A percentile compares a stretch with the other conserved stretches of the same genome.
Conservation (phyloP, 2,113 vertebrate species). For the Chionodraco myersi region DNA sequence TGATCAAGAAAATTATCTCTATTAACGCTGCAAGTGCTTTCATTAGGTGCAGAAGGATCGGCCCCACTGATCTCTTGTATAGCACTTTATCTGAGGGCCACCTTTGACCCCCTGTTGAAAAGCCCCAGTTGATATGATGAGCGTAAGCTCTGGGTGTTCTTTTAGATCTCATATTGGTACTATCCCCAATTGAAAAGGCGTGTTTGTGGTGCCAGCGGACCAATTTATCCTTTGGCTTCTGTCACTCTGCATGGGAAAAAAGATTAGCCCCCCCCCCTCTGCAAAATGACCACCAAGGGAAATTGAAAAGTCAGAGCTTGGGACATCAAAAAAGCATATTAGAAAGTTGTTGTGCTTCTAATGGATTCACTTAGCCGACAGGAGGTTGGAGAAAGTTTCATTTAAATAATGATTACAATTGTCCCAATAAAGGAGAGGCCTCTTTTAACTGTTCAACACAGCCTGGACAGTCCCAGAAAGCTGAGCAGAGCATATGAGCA, state of each 20-base stretch:
- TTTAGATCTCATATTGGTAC: slow-evolving; percentile 92
- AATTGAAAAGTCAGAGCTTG: slow-evolving; percentile 54
- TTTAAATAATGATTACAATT: background rate
- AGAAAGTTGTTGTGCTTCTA: slow-evolving; percentile 22
- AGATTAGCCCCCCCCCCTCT: slow-evolving; percentile 88
- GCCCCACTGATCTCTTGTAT: slow-evolving; percentile 96
- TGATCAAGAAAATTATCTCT: slow-evolving; percentile 76
- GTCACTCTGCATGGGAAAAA: slow-evolving; percentile 94
- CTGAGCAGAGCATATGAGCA: slow-evolving; percentile 69
- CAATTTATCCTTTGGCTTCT: slow-evolving; percentile 92
- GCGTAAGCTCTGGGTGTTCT: slow-evolving; percentile 93
- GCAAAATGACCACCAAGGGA: slow-evolving; percentile 89
- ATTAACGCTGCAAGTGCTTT: slow-evolving; percentile 70
- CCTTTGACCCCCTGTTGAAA: slow-evolving; percentile 94
- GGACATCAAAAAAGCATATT: slow-evolving; percentile 10
- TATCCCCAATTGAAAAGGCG: slow-evolving; percentile 91
- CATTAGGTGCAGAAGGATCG: slow-evolving; percentile 81
- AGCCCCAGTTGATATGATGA: slow-evolving; percentile 89
- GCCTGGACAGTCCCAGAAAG: slow-evolving; percentile 39
- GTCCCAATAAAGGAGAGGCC: background rate
- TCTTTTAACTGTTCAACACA: slow-evolving; percentile 18
- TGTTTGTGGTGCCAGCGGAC: slow-evolving; percentile 89
- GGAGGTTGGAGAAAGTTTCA: background rate
- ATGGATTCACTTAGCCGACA: slow-evolving; percentile 26
- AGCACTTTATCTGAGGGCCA: slow-evolving; percentile 95